Evolutionary conservation across 2,113 vertebrate genomes (phyloP).

Genomic region (Xerus inauris): DNA sequence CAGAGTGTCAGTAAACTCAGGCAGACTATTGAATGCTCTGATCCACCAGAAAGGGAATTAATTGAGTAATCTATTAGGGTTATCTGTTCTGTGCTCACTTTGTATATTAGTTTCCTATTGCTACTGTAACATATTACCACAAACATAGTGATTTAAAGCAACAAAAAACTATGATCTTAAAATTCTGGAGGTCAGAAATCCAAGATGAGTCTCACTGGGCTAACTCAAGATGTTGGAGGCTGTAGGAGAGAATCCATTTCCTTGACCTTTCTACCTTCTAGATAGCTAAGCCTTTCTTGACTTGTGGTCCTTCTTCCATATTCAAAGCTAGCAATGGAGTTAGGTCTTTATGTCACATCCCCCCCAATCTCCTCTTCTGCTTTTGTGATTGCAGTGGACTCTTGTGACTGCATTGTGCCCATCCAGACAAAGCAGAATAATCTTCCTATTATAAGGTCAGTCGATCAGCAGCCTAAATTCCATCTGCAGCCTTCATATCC

Average conservation of each 20-base stretch:
- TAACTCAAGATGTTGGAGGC: background rate
- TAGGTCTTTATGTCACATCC: background rate
- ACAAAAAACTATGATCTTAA: background rate
- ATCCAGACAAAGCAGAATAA: background rate
- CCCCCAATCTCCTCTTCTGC: background rate
- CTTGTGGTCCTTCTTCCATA: background rate
- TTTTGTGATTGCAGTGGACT: background rate
- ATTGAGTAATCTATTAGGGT: background rate
- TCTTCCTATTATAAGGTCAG: background rate
- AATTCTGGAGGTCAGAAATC: background rate
- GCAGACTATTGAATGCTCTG: background rate
- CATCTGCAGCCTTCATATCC: background rate
- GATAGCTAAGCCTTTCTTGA: background rate
- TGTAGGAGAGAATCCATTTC: background rate
- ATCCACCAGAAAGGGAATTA: background rate
- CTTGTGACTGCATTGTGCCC: background rate
- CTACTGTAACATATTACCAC: background rate
- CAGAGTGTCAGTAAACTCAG: constrained; percentile 15
- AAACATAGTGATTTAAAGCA: background rate
- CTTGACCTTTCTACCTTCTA: background rate
- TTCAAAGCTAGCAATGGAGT: background rate
- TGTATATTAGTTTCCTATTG: background rate
- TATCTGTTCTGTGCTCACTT: background rate
- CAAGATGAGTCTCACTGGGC: background rate
- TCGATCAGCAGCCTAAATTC: background rate